These are phyloP conservation scores for Ophraella communa DNA, from an alignment of 2,888 invertebrate species.

Conservation along the genomic window DNA sequence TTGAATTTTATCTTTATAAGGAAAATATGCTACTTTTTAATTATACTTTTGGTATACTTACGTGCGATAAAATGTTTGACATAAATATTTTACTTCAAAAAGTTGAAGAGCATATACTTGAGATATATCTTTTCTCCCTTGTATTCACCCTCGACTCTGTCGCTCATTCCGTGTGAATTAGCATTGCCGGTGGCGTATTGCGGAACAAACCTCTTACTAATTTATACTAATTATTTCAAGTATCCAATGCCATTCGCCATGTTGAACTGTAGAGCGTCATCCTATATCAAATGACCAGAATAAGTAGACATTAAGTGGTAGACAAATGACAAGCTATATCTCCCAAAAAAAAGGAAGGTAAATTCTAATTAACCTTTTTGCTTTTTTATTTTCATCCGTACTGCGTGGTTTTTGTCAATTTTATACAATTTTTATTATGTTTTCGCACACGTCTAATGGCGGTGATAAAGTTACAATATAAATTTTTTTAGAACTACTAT, in stretches of 20 bases:
- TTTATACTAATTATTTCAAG: conserved; percentile 54
- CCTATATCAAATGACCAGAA: not conserved
- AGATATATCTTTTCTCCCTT: not conserved
- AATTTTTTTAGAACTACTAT: not conserved
- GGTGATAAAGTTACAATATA: too few relatives aligned
- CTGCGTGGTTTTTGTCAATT: not conserved
- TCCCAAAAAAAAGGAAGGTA: too few relatives aligned
- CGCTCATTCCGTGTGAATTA: conserved; percentile 55
- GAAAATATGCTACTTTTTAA: too few relatives aligned
- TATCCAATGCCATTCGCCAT: conserved; percentile 45
- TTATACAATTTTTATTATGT: not conserved
- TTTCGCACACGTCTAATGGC: not conserved
- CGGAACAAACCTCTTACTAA: conserved; percentile 54
- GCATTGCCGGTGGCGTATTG: conserved; percentile 53
- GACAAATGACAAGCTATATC: too few relatives aligned
- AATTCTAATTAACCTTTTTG: too few relatives aligned
- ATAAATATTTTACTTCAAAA: too few relatives aligned
- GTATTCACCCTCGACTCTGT: not conserved
- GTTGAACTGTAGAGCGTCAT: not conserved
- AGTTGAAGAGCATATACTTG: too few relatives aligned
- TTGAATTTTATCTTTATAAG: too few relatives aligned
- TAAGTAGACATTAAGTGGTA: not conserved
- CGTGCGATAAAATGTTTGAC: too few relatives aligned
- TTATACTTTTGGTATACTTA: too few relatives aligned
- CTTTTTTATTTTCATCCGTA: too few relatives aligned